Percentiles rank a stretch among this genome's conserved stretches.
Conservation (phyloP, 2,113 vertebrate genomes). For the Lynx canadensis region DNA sequence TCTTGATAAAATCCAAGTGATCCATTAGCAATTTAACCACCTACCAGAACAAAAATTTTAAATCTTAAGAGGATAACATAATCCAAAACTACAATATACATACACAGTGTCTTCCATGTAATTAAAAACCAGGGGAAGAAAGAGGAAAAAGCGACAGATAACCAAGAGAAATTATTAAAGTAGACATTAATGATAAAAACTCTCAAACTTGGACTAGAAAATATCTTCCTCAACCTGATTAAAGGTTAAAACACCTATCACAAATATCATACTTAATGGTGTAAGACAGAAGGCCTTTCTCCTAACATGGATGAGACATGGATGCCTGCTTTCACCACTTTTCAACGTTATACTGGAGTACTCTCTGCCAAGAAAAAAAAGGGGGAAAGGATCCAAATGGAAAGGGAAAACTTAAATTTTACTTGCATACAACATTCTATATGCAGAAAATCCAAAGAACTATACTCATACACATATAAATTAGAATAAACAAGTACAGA, state of each 20-base stretch:
- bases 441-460: background rate
- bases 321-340: background rate
- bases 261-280: background rate
- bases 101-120: background rate
- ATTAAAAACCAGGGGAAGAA: background rate
- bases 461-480: background rate
- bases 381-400: background rate
- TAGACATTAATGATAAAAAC: background rate
- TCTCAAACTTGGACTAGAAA: background rate
- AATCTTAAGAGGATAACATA: background rate
- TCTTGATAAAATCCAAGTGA: background rate
- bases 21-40: background rate
- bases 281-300: background rate
- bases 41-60: background rate
- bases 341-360: background rate
- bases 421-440: background rate
- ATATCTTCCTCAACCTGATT: background rate
- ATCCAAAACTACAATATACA: background rate
- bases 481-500: background rate
- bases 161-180: background rate
- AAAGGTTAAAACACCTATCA: background rate
- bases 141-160: background rate
- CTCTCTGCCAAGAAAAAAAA: background rate
- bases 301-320: background rate
- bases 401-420: background rate